Evolutionary conservation across 2,888 invertebrate species (phyloP), one percentile per base, ranked within the genome.

Genomic region (Dynastes grantii): DNA sequence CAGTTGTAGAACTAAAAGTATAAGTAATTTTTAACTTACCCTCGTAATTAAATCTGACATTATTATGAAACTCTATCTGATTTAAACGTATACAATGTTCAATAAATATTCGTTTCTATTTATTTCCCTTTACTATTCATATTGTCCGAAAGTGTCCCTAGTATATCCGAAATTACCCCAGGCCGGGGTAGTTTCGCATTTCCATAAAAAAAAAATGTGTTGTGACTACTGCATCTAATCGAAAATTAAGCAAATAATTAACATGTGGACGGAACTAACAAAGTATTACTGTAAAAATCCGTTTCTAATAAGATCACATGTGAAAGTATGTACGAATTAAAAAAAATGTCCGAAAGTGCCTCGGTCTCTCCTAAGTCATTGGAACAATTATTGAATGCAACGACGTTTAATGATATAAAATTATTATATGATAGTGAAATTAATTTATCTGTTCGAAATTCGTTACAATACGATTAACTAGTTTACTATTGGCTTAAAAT

Each of bases 101-200:
- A 61, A 61, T 61, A 61, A 63, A 63, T 63, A 27, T 63, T 27
- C 11, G 27, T 63, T 27, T 63, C 29, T 63, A 63, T 61, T 61
- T 61, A 61, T 29, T 63, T 63, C 2, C 5, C 22, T 63, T 29
- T 63, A 13, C 63, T 63, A 27, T 63, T 27, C 2, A 63, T 63
- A 63, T 63, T 29, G 27, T 63, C 63, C 63, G 29, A 63, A 63
- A 13, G 29, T 63, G 63, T 29, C 63, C 63, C 63, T 63, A 32
- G 27, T 63, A 63, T 63, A 29, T 63, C 8, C 63, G 63, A 63
- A 63, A 63, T 13, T 63, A 0, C 63, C 29, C 63, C 63, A 29
- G 63, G 3, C 1, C 13, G 63, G 63, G 27, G 29, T 27, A 63
- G 63, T 29, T 63, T 63, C 58, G 16, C 51, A 45, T 9, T 45